Evolutionary conservation across 2,888 invertebrate genomes (phyloP), one percentile per base, ranked within the genome.

Genomic region (Drosophila macrospina): DNA sequence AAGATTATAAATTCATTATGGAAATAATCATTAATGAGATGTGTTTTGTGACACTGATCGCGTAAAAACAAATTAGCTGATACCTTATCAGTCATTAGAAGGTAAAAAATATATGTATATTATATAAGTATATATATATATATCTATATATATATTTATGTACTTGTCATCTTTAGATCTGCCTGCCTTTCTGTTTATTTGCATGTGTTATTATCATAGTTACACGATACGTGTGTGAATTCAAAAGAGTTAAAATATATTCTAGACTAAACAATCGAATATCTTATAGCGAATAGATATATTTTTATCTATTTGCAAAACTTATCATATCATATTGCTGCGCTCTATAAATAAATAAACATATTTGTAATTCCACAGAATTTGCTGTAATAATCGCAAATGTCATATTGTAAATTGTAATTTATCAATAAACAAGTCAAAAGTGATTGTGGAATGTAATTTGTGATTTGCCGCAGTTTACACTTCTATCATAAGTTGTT

Each of bases 1-100:
- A 34, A 26, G 32, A 45, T 56, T 45, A 28, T 62, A 55, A 55
- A 34, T 55, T 44, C 24, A 44, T 34, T 42, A 20, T 44, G 42
- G n/a, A 59, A 15, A 51, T 51, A 8, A 24, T 13, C 34, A n/a
- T 16, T 45, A 26, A 57, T 66, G 20, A 32, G 45, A 20, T 26
- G 30, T 28, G 15, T 10, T 30, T 30, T 24, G 16, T 24, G 16
- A 13, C 28, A 28, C 50, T 30, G 28, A 36, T 56, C n/a, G 7
- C 16, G 4, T 39, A 8, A 24, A n/a, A 41, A 32, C 30, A 13
- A 54, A 32, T 16, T 16, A 52, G 6, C 20, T 30, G n/a, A 5
- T n/a, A 16, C 3, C 5, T 41, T 20, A 41, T 41, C n/a, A 36
- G 7, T 6, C 28, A 7, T 1, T 2, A 8, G 28, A 2, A n/a